Base-by-base conservation (phyloP, 2,888 invertebrate genomes). In the Platynereis dumerilii region DNA sequence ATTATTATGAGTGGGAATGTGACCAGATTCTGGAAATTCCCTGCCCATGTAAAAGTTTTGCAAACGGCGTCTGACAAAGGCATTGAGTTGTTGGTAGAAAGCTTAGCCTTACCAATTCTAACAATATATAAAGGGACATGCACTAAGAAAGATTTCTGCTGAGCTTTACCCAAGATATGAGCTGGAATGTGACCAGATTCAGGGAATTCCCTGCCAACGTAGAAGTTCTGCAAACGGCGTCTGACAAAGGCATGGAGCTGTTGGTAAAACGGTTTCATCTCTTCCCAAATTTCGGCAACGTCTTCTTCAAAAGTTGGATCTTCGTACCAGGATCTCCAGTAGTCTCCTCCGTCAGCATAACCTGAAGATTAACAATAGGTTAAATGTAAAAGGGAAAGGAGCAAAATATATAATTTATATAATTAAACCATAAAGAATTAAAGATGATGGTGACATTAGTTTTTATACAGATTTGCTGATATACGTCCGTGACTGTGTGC, bases 291-390 rank as follows among this genome's bases (percentile, higher is more conserved):
- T 10, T 66, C 28, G 17, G 62, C 60, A 15, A 70, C 44, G 5
- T 56, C 59, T 10, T 26, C 45, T 54, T 68, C 63, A 29, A 71
- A 66, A 12, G 64, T 55, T 5, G 39, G 28, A n/a, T 65, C 65
- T 52, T 69, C 69, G 79, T 93, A 96, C 0, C 91, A 91, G 76
- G 91, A 91, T 85, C 91, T 90, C 94, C 96, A 95, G 79, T 92
- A 92, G 34, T 92, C 92, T 0, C 93, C 91, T 0, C 91, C 92
- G 77, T 94, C 92, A 1, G 91, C 90, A 74, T 93, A 93, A 27
- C 91, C 87, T 86, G n/a, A 12, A 34, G 34, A 34, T 34, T n/a
- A n/a, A n/a, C n/a, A n/a, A n/a, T n/a, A n/a, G n/a, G n/a, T n/a
- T n/a, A n/a, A n/a, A n/a, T n/a, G n/a, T n/a, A n/a, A n/a, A n/a